Conservation (phyloP, 2,888 invertebrate species). For the Lithophane socia region DNA sequence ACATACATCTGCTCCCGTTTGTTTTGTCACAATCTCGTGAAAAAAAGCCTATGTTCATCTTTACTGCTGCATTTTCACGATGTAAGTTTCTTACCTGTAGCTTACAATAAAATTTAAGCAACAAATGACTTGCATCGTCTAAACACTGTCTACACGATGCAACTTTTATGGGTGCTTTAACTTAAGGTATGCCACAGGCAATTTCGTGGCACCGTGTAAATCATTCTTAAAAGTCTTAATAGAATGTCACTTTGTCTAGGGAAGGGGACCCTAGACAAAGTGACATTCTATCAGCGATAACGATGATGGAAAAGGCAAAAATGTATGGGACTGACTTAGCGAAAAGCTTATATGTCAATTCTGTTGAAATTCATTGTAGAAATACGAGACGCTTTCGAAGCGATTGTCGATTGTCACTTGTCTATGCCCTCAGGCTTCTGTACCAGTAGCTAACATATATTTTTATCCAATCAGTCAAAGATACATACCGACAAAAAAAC, state of each 20-base stretch:
- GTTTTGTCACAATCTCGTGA: not conserved
- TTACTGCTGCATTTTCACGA: not conserved
- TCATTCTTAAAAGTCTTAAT: not conserved
- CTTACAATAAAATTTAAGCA: not conserved
- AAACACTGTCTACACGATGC: not conserved
- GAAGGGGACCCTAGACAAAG: too few relatives aligned
- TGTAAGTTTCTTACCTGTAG: not conserved
- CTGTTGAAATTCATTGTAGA: too few relatives aligned
- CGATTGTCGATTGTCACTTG: too few relatives aligned
- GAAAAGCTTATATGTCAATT: too few relatives aligned
- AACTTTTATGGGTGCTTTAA: not conserved
- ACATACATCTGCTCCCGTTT: constrained; percentile 3
- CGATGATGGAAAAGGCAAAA: too few relatives aligned
- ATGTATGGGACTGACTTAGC: too few relatives aligned
- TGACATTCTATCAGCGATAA: too few relatives aligned
- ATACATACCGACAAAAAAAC: not conserved
- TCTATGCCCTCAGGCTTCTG: too few relatives aligned
- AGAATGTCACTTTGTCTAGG: too few relatives aligned
- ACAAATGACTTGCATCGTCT: not conserved
- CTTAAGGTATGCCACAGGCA: not conserved
- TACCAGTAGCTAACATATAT: not conserved
- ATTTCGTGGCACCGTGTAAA: not conserved
- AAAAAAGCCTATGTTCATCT: not conserved
- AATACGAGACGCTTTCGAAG: too few relatives aligned
- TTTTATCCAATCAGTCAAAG: not conserved